Evolutionary conservation across 2,797 vertebrate species (phyloP).

Genomic region (Lacerta agilis): DNA sequence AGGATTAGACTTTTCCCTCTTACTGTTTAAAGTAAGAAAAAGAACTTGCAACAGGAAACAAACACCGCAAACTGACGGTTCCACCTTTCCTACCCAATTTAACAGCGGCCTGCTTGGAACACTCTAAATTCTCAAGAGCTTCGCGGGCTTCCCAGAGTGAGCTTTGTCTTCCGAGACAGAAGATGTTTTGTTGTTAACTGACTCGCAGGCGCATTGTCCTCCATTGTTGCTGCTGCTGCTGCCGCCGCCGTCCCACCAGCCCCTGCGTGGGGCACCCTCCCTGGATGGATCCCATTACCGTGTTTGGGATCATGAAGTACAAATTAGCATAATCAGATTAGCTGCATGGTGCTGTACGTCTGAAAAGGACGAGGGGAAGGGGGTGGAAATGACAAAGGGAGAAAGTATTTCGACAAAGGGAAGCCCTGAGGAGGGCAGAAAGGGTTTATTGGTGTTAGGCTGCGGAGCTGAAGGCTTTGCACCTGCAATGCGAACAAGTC

Average conservation of each 20-base stretch:
- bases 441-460: constrained; percentile 70
- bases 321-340: constrained; percentile 99
- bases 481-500: constrained; percentile 80
- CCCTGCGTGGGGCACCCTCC: constrained; percentile 70
- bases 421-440: constrained; percentile 73
- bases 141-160: constrained; percentile 69
- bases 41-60: constrained; percentile 53
- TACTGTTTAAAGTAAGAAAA: constrained; percentile 10
- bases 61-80: not conserved
- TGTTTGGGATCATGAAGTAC: constrained; percentile 95
- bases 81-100: constrained; percentile 52
- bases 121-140: constrained; percentile 77
- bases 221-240: constrained; percentile 41
- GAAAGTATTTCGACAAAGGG: constrained; percentile 91
- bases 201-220: constrained; percentile 69
- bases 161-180: constrained; percentile 75
- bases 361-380: constrained; percentile 80
- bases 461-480: constrained; percentile 83
- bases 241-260: constrained; percentile 52
- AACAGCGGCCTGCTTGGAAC: constrained; percentile 58
- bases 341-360: constrained; percentile 81
- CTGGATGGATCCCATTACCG: constrained; percentile 82
- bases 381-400: constrained; percentile 50
- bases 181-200: constrained; percentile 72
- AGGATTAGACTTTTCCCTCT: constrained; percentile 40